These are phyloP conservation scores for Sericinus montela DNA, from an alignment of 2,888 invertebrate genomes.

Conservation along the genomic window DNA sequence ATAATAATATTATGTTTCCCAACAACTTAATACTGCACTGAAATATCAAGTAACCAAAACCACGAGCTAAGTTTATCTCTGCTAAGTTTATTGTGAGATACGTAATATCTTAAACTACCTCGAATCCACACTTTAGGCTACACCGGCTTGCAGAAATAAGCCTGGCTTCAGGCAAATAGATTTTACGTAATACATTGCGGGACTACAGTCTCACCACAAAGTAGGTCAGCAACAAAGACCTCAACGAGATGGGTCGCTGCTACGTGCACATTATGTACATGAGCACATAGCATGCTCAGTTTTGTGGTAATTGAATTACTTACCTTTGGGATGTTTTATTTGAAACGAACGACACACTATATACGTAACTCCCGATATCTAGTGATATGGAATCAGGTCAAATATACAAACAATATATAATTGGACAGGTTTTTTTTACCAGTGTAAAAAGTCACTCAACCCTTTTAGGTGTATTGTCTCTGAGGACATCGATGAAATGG, in stretches of 20 bases:
- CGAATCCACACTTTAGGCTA: background rate
- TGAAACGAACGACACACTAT: background rate
- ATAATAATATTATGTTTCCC: no score
- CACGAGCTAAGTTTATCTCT: no score
- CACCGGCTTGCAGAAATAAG: conserved; percentile 9
- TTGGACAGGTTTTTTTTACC: no score
- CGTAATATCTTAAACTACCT: conserved; percentile 3
- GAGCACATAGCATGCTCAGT: conserved; percentile 2
- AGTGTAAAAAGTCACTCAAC: no score
- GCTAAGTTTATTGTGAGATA: no score
- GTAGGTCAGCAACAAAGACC: conserved; percentile 15
- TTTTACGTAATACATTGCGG: conserved; percentile 15
- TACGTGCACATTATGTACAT: background rate
- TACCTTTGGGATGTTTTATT: background rate
- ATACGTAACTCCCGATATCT: background rate
- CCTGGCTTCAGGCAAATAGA: conserved; percentile 10
- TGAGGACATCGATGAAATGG: no score
- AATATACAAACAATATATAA: background rate
- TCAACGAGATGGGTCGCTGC: conserved; percentile 9
- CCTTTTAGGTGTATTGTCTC: no score
- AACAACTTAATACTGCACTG: no score
- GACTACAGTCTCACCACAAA: conserved; percentile 1
- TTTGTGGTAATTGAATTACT: conserved; percentile 10
- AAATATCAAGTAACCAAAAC: no score
- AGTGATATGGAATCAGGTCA: background rate